Base-by-base conservation (phyloP, 2,888 invertebrate genomes). In the Isotomurus palustris region DNA sequence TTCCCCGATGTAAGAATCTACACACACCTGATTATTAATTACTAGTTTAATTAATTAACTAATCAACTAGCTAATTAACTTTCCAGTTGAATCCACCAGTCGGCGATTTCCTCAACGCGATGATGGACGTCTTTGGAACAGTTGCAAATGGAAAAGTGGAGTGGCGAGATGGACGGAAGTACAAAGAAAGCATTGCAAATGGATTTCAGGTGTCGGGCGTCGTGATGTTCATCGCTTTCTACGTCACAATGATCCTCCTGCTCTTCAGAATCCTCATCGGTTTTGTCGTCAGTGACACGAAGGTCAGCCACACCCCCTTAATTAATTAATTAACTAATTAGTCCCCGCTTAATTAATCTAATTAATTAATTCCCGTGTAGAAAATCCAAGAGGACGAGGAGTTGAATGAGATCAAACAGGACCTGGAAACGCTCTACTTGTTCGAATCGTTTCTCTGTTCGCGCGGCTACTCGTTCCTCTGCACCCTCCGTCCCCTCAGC, bases 311-410 rank as follows among this genome's bases (percentile, higher is more conserved):
- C 12, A 28, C 24, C 21, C 3, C 2, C 17, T 17, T 29, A 29
- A 24, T 17, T 5, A 52, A 3, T 2, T 41, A 27, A 8, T 24
- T 29, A n/a, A n/a, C n/a, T n/a, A n/a, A n/a, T n/a, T n/a, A n/a
- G n/a, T n/a, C n/a, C n/a, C n/a, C n/a, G n/a, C n/a, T n/a, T n/a
- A n/a, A n/a, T n/a, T n/a, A 24, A 25, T 40, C 6, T 21, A 5
- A 40, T 40, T 5, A n/a, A 10, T 10, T 40, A 40, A 17, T 8
- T n/a, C n/a, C n/a, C n/a, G n/a, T n/a, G n/a, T n/a, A 57, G 56
- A 51, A 52, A 57, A 40, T 57, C 25, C 56, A 57, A 57, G 56
- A 51, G 19, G 38, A 51, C 14, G 56, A 57, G 32, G 45, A 40
- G 12, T 21, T 57, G 25, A 47, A 52, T 17, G 36, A 51, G 5